A percentile compares a stretch with the other conserved stretches of the same genome.
Conservation (phyloP, 2,113 vertebrate genomes). For the Leptobrachium ailaonicum region DNA sequence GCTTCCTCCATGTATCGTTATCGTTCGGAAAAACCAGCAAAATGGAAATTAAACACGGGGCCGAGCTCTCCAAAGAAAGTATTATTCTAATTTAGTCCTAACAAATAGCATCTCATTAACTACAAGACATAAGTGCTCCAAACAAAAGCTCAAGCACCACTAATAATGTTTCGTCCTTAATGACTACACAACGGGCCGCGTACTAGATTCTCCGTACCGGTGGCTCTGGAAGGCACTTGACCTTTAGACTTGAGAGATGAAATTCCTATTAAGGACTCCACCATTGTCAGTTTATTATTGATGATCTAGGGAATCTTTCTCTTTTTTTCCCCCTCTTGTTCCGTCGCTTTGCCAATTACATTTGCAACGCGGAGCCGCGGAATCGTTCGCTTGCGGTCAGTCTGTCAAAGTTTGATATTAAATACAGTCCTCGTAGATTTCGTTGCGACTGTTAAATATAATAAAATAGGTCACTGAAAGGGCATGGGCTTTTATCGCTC, state of each 20-base stretch:
- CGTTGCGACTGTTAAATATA: not conserved
- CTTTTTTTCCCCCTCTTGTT: not conserved
- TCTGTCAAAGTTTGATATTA: conserved; percentile 14
- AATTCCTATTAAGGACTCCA: not conserved
- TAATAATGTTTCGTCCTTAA: not conserved
- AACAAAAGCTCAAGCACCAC: conserved; percentile 6
- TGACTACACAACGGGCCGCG: not conserved
- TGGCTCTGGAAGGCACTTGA: conserved; percentile 22
- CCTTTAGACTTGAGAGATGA: conserved; percentile 13
- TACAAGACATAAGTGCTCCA: not conserved
- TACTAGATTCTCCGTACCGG: conserved; percentile 4
- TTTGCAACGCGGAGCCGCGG: not conserved
- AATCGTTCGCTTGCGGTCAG: not conserved
- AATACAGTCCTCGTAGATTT: not conserved
- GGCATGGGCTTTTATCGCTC: not conserved
- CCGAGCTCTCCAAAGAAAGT: not conserved
- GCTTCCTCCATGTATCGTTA: too few species aligned
- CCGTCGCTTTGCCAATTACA: conserved; percentile 9
- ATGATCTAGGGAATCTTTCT: not conserved
- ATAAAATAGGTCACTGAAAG: conserved; percentile 3
- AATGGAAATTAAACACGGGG: not conserved
- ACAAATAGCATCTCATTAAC: conserved; percentile 15
- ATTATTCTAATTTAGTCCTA: not conserved
- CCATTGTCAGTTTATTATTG: conserved; percentile 1
- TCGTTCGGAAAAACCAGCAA: too few species aligned